phyloP scores from a whole-genome alignment of 37 sponge, comb jelly and placozoan genomes.

The Axinella damicornis region DNA sequence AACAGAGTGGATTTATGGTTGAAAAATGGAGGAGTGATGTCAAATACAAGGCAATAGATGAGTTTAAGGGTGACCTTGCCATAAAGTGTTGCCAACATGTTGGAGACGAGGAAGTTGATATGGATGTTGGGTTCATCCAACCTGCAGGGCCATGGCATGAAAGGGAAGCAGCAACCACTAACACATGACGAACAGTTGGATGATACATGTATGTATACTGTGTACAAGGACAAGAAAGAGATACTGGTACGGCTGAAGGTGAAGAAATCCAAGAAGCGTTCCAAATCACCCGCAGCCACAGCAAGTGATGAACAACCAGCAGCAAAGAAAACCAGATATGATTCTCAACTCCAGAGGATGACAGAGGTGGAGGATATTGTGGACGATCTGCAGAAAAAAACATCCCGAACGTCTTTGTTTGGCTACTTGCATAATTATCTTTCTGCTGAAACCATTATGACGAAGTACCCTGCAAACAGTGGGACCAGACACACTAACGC shows the following conservation, averaged over 20 bases:
- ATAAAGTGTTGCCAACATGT: too few species aligned
- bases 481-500: constrained; percentile 13
- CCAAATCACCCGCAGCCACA: neutral
- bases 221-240: neutral
- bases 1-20: too few species aligned
- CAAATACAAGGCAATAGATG: too few species aligned
- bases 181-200: constrained; percentile 8
- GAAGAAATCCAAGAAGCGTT: neutral
- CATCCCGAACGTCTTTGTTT: constrained; percentile 20
- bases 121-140: too few species aligned
- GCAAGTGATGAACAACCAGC: neutral
- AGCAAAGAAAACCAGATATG: constrained; percentile 8
- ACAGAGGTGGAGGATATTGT: constrained; percentile 46
- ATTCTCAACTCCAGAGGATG: constrained; percentile 26
- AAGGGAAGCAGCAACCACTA: constrained; percentile 13
- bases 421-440: constrained; percentile 29
- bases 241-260: constrained; percentile 13
- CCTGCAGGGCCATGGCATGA: constrained; percentile 60
- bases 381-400: constrained; percentile 20
- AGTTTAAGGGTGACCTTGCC: too few species aligned
- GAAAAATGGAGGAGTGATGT: too few species aligned
- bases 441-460: constrained; percentile 36
- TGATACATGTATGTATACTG: constrained; percentile 26
- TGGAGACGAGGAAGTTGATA: too few species aligned
- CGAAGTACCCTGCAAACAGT: constrained; percentile 28